Evolutionary conservation across 2,797 vertebrate species (phyloP).

Genomic region (Hyperoplus immaculatus): DNA sequence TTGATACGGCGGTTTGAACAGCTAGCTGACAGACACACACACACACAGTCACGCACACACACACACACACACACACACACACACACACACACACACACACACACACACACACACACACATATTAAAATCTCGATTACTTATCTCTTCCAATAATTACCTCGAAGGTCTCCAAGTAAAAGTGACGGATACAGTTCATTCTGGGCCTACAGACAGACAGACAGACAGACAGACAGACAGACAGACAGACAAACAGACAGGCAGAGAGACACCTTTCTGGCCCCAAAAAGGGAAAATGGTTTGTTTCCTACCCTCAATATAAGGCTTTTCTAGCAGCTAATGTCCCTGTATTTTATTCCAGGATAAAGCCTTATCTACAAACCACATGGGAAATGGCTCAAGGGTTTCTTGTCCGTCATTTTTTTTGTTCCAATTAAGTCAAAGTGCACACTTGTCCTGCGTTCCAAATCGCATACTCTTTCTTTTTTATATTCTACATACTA

Average conservation of each 20-base stretch:
- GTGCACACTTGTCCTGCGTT: conserved; percentile 33
- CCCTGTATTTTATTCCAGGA: conserved; percentile 62
- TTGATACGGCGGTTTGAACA: conserved; percentile 12
- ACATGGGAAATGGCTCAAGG: conserved; percentile 43
- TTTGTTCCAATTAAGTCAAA: conserved; percentile 54
- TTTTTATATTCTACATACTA: too few relatives aligned
- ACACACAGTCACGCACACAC: too few relatives aligned
- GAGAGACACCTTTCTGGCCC: conserved; percentile 9
- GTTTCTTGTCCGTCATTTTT: conserved; percentile 39
- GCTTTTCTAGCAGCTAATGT: conserved; percentile 51
- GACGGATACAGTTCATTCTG: too few relatives aligned
- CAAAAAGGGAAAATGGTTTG: conserved; percentile 17
- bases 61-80: too few relatives aligned
- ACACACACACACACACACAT: too few relatives aligned
- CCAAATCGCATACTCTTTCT: too few relatives aligned
- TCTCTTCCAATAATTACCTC: too few relatives aligned
- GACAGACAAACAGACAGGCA: conserved; percentile 7
- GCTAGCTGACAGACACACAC: not conserved
- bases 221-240: not conserved
- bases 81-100: too few relatives aligned
- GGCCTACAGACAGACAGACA: too few relatives aligned
- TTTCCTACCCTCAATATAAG: conserved; percentile 44
- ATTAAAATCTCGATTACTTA: too few relatives aligned
- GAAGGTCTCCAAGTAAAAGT: too few relatives aligned
- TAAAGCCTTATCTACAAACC: conserved; percentile 65